Conservation (phyloP, 2,113 vertebrate genomes). For the Gymnarchus niloticus region DNA sequence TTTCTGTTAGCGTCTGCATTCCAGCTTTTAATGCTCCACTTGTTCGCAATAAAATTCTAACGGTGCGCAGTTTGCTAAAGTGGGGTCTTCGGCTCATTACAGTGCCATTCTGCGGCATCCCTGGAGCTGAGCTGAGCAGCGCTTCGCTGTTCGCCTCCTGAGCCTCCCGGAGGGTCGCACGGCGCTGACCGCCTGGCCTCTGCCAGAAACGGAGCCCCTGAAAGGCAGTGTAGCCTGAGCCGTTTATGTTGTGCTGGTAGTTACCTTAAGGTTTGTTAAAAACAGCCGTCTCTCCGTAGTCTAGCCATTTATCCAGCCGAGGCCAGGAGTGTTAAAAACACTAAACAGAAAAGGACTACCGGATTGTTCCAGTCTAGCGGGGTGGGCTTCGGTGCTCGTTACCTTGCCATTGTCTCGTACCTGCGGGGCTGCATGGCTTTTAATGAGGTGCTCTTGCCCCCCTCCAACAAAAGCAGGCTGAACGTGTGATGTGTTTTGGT, state of each 20-base stretch:
- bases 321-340: background rate
- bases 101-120: background rate
- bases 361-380: no score
- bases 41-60: background rate
- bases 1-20: background rate
- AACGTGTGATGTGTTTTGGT: background rate
- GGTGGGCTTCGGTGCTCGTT: no score
- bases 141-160: background rate
- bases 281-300: background rate
- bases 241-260: no score
- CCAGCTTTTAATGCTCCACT: no score
- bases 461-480: background rate
- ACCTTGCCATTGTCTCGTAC: no score
- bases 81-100: background rate
- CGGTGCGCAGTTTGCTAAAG: background rate
- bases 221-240: background rate
- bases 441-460: background rate
- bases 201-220: background rate
- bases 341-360: no score
- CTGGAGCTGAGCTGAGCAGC: background rate
- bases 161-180: background rate
- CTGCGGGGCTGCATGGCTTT: no score
- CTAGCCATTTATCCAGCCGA: no score
- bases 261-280: background rate
- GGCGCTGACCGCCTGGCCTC: background rate